phyloP scores from a whole-genome alignment of 2,797 vertebrate genomes.

The Lerista edwardsae region DNA sequence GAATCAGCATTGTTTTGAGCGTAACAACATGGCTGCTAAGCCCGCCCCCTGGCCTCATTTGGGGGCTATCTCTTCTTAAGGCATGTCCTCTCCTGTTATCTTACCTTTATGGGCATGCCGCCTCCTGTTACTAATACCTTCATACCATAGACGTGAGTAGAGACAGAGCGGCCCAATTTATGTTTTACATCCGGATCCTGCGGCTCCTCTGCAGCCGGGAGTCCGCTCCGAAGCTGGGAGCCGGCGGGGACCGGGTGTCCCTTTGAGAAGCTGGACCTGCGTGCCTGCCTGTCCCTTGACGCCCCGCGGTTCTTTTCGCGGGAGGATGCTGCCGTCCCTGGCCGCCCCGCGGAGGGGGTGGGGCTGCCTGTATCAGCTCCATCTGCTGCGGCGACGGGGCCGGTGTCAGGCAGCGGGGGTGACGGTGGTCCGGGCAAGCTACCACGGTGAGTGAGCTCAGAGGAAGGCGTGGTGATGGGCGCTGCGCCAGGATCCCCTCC shows the following conservation, averaged over 20 bases:
- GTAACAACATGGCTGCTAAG: too few species aligned
- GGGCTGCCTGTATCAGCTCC: constrained; percentile 71
- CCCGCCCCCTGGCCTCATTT: too few species aligned
- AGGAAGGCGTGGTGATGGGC: too few species aligned
- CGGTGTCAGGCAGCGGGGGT: constrained; percentile 57
- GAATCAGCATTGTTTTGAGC: too few species aligned
- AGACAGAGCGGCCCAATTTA: not conserved
- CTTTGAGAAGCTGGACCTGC: not conserved
- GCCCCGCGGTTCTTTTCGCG: not conserved
- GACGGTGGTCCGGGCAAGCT: constrained; percentile 43
- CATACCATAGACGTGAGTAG: not conserved
- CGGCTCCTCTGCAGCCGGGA: not conserved
- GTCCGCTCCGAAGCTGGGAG: too few species aligned
- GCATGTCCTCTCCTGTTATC: too few species aligned
- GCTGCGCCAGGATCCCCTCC: too few species aligned
- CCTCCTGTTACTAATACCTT: too few species aligned
- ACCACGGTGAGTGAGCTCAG: constrained; percentile 69
- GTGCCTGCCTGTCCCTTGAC: constrained; percentile 17
- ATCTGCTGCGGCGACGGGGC: constrained; percentile 40
- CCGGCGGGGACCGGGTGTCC: not conserved
- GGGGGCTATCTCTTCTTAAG: too few species aligned
- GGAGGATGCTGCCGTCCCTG: constrained; percentile 77
- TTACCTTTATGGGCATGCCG: too few species aligned
- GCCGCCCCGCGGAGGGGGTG: constrained; percentile 74
- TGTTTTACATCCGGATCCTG: constrained; percentile 34